A percentile compares a stretch with the other conserved stretches of the same genome.
Conservation (phyloP, 2,888 invertebrate genomes). For the Ophion ventricosus region DNA sequence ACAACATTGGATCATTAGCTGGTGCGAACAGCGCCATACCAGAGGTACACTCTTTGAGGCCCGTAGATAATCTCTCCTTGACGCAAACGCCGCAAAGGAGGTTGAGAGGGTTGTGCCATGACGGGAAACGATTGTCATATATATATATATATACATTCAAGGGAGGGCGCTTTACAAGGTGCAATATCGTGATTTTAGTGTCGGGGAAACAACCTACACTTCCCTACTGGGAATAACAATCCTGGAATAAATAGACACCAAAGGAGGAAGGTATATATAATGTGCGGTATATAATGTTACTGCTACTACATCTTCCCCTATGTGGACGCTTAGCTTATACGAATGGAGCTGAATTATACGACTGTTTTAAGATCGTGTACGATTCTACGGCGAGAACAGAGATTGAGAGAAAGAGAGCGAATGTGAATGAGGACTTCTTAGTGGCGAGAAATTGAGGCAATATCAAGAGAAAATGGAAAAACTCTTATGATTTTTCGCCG, state of each 20-base stretch:
- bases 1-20: conserved; percentile 57
- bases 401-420: not conserved
- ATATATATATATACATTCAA: conserved; percentile 19
- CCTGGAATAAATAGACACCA: conserved; percentile 39
- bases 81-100: conserved; percentile 15
- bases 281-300: not conserved
- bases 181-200: conserved; percentile 64
- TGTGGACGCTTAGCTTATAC: not conserved
- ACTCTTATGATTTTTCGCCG: not conserved
- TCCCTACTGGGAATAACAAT: conserved; percentile 43
- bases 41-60: conserved; percentile 43
- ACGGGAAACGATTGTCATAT: conserved; percentile 26
- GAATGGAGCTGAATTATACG: conserved; percentile 22
- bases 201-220: conserved; percentile 18
- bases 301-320: not conserved
- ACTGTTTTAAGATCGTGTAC: conserved; percentile 10
- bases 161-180: conserved; percentile 54
- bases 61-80: conserved; percentile 50
- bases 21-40: not conserved
- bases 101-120: conserved; percentile 14
- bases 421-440: not conserved
- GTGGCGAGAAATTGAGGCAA: not conserved
- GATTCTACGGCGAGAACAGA: not conserved
- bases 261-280: conserved; percentile 29
- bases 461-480: not conserved